Evolutionary conservation across 1,140 invertebrate species (phyloP).

Genomic region (Neodiprion pinetum): DNA sequence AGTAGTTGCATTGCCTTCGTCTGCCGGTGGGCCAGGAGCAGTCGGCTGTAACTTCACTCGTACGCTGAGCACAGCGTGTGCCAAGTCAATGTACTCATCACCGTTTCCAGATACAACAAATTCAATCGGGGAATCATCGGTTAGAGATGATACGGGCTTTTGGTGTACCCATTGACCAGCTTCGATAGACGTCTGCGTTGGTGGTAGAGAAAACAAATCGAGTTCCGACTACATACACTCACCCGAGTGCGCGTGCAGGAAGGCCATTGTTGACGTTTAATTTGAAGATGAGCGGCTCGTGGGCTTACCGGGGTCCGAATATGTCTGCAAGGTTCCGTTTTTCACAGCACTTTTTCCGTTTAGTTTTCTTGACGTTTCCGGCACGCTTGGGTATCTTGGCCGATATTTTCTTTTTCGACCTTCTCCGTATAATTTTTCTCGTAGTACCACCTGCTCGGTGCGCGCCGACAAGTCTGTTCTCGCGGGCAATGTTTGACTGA

Average conservation of each 20-base stretch:
- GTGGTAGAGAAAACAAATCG: conserved; percentile 55
- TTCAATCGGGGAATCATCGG: neutral
- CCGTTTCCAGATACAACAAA: neutral
- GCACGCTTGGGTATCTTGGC: no score
- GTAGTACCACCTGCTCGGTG: neutral
- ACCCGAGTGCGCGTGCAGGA: conserved; percentile 31
- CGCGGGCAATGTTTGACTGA: no score
- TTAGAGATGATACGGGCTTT: neutral
- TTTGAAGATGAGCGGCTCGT: neutral
- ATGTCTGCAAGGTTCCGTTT: conserved; percentile 13
- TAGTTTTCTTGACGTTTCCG: no score
- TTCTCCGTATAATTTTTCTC: neutral
- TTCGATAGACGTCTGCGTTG: conserved; percentile 55
- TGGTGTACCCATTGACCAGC: conserved; percentile 37
- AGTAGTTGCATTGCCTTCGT: no score
- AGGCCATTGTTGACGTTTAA: neutral
- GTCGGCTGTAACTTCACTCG: neutral
- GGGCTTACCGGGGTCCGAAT: conserved; percentile 10
- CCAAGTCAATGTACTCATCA: conserved; percentile 15
- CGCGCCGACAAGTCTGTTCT: no score
- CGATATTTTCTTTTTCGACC: neutral
- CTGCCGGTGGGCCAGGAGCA: neutral
- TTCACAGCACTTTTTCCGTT: no score
- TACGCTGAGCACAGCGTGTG: neutral
- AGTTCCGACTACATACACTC: conserved; percentile 48